Evolutionary conservation across 1,140 invertebrate species (phyloP), one percentile per base, ranked within the genome.

Genomic region (Drosophila tropicalis): DNA sequence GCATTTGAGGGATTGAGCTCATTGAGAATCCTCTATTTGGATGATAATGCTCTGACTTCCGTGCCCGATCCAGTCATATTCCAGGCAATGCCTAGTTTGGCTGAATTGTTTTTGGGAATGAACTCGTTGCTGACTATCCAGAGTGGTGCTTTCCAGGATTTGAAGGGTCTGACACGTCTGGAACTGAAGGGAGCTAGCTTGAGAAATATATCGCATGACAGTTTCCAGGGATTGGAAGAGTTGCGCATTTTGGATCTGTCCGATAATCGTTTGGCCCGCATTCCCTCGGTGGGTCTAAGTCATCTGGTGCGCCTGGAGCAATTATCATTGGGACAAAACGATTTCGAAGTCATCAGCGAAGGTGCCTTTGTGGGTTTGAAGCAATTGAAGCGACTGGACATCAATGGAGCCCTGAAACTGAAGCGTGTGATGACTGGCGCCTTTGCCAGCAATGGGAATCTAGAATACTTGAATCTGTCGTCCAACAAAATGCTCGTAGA

Each of bases 1-100:
- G 96, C 97, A 1, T 98, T 98, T 83, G 94, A 95, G 60, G 96
- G 96, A 3, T 91, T 98, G n/a, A 93, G 93, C 1, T 94, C 95
- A 1, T 93, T 98, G 41, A 93, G 96, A 56, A 95, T 96, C 1
- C 93, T 98, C 1, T 96, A 96, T 82, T 92, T 98, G 60, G 96
- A 97, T 76, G 96, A 98, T 87, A 98, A 98, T 93, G 95, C 96
- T 64, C 91, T 98, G 58, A 95, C 94, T 67, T 92, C 94, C 0
- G 95, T 97, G 4, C 97, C 97, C 3, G 84, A 90, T 86, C 90
- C 90, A 0, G 92, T 94, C 7, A 94, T 96, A 0, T 95, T 97
- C 71, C 94, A 94, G n/a, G 93, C 95, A 1, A 92, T 97, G 70
- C 94, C 95, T 25, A 95, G 95, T 69, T 92, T 98, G 32, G 96